Conservation (phyloP, 2,888 invertebrate species). For the Rhogogaster chlorosoma region DNA sequence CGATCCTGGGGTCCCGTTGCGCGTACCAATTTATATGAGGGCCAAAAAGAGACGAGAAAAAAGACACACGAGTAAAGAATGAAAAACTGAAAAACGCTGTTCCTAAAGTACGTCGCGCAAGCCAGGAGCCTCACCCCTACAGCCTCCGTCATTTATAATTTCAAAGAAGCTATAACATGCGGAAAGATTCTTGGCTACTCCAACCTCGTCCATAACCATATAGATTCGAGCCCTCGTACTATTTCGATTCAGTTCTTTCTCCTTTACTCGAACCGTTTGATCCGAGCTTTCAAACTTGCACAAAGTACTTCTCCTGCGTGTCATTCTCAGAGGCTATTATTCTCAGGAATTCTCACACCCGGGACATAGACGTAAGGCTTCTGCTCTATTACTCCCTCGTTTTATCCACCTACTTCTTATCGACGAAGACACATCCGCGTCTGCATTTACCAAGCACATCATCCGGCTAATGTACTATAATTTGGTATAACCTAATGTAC, state of each 20-base stretch:
- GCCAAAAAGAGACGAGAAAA: not conserved
- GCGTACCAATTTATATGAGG: conserved; percentile 32
- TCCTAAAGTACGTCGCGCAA: not conserved
- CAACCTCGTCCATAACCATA: not conserved
- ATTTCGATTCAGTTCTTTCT: not conserved
- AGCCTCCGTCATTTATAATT: not conserved
- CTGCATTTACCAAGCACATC: conserved; percentile 5
- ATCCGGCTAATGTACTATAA: conserved; percentile 19
- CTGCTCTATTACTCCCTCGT: not conserved
- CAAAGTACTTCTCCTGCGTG: not conserved
- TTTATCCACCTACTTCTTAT: not conserved
- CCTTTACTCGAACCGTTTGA: not conserved
- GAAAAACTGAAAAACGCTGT: not conserved
- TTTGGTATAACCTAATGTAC: conserved; percentile 17
- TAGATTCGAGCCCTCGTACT: not conserved
- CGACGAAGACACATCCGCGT: not conserved
- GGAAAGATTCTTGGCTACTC: not conserved
- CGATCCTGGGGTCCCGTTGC: conserved; percentile 16
- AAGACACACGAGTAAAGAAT: not conserved
- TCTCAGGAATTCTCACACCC: not conserved
- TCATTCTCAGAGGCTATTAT: not conserved
- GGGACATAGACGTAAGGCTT: not conserved
- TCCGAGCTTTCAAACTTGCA: conserved; percentile 16
- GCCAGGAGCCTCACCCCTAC: not conserved
- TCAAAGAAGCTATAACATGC: not conserved